Evolutionary conservation across 2,113 vertebrate genomes (phyloP).

Genomic region (Phalacrocorax carbo): DNA sequence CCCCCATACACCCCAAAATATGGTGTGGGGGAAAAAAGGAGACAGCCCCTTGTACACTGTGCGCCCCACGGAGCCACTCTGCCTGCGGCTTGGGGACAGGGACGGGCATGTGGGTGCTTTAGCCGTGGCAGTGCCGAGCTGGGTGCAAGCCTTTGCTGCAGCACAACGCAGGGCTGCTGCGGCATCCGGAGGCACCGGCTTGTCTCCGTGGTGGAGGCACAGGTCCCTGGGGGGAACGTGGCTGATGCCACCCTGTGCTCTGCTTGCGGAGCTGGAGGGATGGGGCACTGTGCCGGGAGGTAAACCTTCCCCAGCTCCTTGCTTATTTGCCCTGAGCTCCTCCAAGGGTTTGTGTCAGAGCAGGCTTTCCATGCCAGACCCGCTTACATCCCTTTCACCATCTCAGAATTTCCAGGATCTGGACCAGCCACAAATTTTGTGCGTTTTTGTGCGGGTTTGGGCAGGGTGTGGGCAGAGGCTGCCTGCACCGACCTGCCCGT

Average conservation of each 20-base stretch:
- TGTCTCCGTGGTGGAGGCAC: not conserved
- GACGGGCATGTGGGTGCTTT: accelerated
- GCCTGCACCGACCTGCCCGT: not conserved
- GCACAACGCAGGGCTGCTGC: accelerated
- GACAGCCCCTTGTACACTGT: accelerated
- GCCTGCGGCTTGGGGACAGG: accelerated
- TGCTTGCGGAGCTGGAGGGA: accelerated
- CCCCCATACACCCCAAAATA: not conserved
- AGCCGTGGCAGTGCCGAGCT: accelerated
- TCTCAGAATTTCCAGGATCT: not conserved
- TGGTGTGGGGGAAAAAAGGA: not conserved
- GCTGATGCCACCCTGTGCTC: accelerated
- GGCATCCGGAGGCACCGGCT: accelerated
- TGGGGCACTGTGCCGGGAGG: not conserved
- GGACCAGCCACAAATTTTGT: accelerated
- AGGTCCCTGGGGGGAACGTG: accelerated
- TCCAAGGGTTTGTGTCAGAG: accelerated
- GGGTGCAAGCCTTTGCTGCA: not conserved
- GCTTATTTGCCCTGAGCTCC: not conserved
- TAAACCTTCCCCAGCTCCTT: accelerated
- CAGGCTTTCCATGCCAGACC: not conserved
- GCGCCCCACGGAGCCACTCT: accelerated
- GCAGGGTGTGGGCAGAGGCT: not conserved
- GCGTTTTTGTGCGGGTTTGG: accelerated
- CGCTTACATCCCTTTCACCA: accelerated